Evolutionary conservation across 2,888 invertebrate species (phyloP).

Genomic region (Yponomeuta malinellus): DNA sequence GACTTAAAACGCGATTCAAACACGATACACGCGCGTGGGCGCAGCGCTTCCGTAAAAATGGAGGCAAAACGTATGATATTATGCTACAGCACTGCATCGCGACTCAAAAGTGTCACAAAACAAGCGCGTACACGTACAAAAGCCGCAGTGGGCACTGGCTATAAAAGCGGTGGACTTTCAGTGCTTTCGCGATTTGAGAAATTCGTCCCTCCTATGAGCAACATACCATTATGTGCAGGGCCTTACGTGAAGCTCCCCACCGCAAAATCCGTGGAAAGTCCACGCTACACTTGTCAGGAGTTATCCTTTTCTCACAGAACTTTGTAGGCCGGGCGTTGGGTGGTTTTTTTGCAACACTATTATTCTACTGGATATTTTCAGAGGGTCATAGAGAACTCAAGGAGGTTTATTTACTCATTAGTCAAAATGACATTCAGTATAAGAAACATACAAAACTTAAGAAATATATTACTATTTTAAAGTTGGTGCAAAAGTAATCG

Average conservation of each 20-base stretch:
- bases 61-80: background rate
- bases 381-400: too few relatives aligned
- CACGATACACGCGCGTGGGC: too few relatives aligned
- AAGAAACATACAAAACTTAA: too few relatives aligned
- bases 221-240: constrained; percentile 15
- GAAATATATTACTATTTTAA: too few relatives aligned
- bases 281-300: constrained; percentile 29
- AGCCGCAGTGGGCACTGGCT: too few relatives aligned
- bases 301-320: constrained; percentile 26
- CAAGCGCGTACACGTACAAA: too few relatives aligned
- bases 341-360: background rate
- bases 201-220: background rate
- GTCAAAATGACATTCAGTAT: too few relatives aligned
- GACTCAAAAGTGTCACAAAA: too few relatives aligned
- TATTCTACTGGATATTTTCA: background rate
- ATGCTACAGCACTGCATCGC: background rate
- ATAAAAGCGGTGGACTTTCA: background rate
- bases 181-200: background rate
- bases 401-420: too few relatives aligned
- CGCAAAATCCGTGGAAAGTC: constrained; percentile 18
- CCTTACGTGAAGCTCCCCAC: constrained; percentile 21
- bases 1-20: too few relatives aligned
- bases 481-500: too few relatives aligned
- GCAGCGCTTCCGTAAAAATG: too few relatives aligned
- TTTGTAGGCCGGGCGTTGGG: background rate